Base-by-base conservation (phyloP, 2,113 vertebrate genomes). In the Ahaetulla prasina region DNA sequence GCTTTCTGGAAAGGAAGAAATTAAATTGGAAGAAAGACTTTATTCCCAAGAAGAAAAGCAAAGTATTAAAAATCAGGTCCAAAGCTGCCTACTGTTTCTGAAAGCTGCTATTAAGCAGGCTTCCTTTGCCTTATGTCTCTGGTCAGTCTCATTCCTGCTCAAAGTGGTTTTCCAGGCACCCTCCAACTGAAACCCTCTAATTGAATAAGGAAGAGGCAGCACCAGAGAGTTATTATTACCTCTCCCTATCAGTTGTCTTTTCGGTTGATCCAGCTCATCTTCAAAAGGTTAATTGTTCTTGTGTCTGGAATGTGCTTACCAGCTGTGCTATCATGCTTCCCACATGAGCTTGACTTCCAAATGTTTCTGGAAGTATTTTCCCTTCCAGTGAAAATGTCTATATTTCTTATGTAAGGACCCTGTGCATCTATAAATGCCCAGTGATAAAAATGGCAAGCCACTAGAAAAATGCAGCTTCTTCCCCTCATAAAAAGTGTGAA, bases 171-270 rank as follows among this genome's bases (percentile, higher is more conserved):
- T 89, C 89, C 92, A 92, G 55, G 12, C 55, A 88, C 74, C 9
- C 2, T 52, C 47, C 16, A 89, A 63, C 91, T 89, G 52, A 95
- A 95, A 94, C 88, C 54, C 89, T 68, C 89, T 94, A 89, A 94
- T 94, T 93, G 93, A 95, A 92, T 87, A 91, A 93, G 94, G 94
- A 95, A 94, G 88, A 68, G 91, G 35, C 94, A 9, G 57, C 74
- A 43, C 18, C 68, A 54, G 55, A 35, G 92, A 96, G 94, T 93
- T 92, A 90, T 86, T 91, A 88, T 74, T 91, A 89, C 92, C 89
- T 91, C 92, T 92, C 55, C 39, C 86, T 63, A 60, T 93, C 89
- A 27, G 23, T 85, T 91, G 74, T 27, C 74, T 92, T 89, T 93
- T 91, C 90, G 39, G 43, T 39, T 87, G 90, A 93, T 68, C 90